phyloP scores from a whole-genome alignment of 2,797 vertebrate species.

The Anabacerthia variegaticeps region DNA sequence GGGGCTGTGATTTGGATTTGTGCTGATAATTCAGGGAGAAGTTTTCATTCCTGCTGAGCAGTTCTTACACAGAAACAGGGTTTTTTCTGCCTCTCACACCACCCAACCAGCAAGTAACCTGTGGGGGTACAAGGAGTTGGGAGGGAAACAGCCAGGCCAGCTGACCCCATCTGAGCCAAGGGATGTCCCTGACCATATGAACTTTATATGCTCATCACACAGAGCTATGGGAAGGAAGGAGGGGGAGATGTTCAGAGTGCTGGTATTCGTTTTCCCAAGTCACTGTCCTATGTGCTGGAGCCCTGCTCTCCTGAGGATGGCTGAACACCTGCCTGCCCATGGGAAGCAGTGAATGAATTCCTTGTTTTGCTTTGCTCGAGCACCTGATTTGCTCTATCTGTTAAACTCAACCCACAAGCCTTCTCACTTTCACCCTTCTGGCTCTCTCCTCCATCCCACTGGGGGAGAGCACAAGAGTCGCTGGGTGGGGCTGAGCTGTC shows the following conservation, averaged over 20 bases:
- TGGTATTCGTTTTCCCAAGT: fast-evolving
- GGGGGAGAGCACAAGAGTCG: fast-evolving
- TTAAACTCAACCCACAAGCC: neutral
- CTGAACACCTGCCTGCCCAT: neutral
- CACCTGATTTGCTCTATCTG: fast-evolving
- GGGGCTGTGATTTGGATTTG: neutral
- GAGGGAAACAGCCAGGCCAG: neutral
- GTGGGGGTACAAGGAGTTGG: fast-evolving
- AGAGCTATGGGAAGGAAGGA: neutral
- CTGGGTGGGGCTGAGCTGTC: neutral
- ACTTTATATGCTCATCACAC: neutral
- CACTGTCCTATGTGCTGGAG: fast-evolving
- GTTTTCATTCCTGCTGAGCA: neutral
- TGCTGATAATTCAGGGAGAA: neutral
- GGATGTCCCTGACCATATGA: fast-evolving
- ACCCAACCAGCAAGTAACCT: fast-evolving
- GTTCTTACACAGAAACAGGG: fast-evolving
- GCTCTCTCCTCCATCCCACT: too few species aligned
- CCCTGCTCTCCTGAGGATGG: neutral
- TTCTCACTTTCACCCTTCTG: neutral
- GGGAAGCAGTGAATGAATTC: neutral
- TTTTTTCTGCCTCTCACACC: neutral
- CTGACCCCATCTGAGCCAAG: neutral
- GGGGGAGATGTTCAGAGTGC: fast-evolving
- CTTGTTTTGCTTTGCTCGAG: neutral